Evolutionary conservation across 2,113 vertebrate species (phyloP), one percentile per base, ranked within the genome.

Genomic region (Poeciliopsis retropinna): DNA sequence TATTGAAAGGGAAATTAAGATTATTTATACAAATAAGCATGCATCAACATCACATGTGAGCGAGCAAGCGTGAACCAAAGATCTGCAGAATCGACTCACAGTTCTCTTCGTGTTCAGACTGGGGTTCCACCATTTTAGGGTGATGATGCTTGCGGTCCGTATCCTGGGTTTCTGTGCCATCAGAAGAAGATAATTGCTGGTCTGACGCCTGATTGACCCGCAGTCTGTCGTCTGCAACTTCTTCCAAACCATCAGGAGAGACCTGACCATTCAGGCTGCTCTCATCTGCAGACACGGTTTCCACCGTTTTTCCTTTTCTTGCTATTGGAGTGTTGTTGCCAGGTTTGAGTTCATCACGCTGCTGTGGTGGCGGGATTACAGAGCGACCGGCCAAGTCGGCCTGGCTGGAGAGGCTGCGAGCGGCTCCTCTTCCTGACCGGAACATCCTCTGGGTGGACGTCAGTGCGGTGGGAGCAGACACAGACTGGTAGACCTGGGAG

Each of bases 121-220:
- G 79, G 0, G 37, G 87, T 70, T 90, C 86, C 79, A 87, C 70
- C 71, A 75, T 0, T 64, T 84, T 80, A 64, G 85, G 79, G 0
- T 72, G 70, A 44, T 71, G 68, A 47, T 37, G 78, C 12, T 34
- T 34, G 1, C 28, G 65, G 44, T 75, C 61, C 0, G 31, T 0
- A 22, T 68, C 37, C 15, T 34, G 41, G 5, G 19, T 60, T 28
- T 67, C 68, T 34, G 73, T 37, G 47, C 19, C 60, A 15, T 69
- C 76, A n/a, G 83, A 62, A 9, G 69, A 2, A 0, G 22, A 4
- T 1, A 41, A 37, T 1, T 25, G 29, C 25, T 62, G 62, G 6
- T 80, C 69, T 7, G 64, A 75, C 32, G 17, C 0, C 51, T 73
- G 19, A 2, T 3, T 27, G 37, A 73, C 62, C 28, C 37, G 41